phyloP scores from a whole-genome alignment of 1,140 invertebrate genomes.

The Penaeus japonicus region DNA sequence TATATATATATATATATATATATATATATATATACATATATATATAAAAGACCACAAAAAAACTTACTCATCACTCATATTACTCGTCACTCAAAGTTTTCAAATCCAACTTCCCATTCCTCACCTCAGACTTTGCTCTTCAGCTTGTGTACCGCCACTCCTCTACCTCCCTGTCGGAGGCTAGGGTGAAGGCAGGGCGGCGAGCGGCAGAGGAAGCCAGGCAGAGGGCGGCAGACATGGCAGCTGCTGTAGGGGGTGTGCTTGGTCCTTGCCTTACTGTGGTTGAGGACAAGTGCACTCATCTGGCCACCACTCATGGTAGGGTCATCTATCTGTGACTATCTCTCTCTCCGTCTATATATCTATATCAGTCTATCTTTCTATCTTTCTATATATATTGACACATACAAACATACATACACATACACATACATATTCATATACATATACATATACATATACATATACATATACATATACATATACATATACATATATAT shows the following conservation, averaged over 20 bases:
- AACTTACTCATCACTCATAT: no score
- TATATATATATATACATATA: no score
- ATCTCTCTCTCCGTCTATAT: no score
- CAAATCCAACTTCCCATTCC: background rate
- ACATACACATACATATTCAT: no score
- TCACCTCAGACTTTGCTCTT: background rate
- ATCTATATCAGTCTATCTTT: no score
- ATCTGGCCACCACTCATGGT: slow-evolving; percentile 27
- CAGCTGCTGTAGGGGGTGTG: background rate
- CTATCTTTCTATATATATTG: no score
- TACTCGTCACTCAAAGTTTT: background rate
- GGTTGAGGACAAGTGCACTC: slow-evolving; percentile 11
- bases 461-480: no score
- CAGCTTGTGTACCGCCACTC: slow-evolving; percentile 37
- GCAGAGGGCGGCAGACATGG: slow-evolving; percentile 31
- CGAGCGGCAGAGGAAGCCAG: slow-evolving; percentile 32
- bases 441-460: no score
- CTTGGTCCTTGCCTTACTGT: slow-evolving; percentile 23
- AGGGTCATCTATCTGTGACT: background rate
- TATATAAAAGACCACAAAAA: no score
- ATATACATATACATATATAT: no score
- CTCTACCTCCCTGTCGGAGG: slow-evolving; percentile 13
- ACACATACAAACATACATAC: no score
- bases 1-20: no score
- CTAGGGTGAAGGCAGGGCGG: background rate